Evolutionary conservation across 2,113 vertebrate genomes (phyloP).

Genomic region (Piprites chloris): DNA sequence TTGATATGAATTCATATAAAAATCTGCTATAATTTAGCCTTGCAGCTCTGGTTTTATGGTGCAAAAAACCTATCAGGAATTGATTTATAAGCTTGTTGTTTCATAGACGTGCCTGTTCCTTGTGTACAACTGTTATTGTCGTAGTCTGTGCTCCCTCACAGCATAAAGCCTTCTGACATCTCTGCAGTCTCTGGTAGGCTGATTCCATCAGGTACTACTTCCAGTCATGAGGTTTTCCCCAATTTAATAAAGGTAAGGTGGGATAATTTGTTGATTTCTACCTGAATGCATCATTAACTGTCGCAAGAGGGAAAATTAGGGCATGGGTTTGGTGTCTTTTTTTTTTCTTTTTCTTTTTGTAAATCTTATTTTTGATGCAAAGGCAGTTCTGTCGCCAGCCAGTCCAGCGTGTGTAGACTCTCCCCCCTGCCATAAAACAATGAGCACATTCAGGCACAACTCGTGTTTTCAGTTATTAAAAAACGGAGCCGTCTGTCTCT

Average conservation of each 20-base stretch:
- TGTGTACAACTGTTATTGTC: fast-evolving
- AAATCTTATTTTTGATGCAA: conserved; percentile 73
- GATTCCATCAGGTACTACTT: neutral
- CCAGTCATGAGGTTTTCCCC: neutral
- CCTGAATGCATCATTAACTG: conserved; percentile 50
- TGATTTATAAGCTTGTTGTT: neutral
- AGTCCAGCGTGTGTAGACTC: conserved; percentile 72
- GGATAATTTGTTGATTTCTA: conserved; percentile 40
- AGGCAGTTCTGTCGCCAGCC: conserved; percentile 76
- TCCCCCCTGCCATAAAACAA: conserved; percentile 74
- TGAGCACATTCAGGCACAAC: conserved; percentile 82
- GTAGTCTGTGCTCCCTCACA: neutral
- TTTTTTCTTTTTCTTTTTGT: neutral
- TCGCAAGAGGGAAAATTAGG: conserved; percentile 31
- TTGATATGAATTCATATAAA: neutral
- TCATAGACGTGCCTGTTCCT: neutral
- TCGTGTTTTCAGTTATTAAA: conserved; percentile 86
- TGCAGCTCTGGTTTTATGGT: neutral
- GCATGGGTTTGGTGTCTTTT: neutral
- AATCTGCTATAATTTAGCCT: neutral
- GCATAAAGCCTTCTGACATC: neutral
- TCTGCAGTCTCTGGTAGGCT: neutral
- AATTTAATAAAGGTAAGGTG: neutral
- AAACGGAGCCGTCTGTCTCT: conserved; percentile 82
- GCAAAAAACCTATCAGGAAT: neutral